These are phyloP conservation scores for Proterorhinus semilunaris DNA, from an alignment of 2,113 vertebrate genomes.

Conservation along the genomic window DNA sequence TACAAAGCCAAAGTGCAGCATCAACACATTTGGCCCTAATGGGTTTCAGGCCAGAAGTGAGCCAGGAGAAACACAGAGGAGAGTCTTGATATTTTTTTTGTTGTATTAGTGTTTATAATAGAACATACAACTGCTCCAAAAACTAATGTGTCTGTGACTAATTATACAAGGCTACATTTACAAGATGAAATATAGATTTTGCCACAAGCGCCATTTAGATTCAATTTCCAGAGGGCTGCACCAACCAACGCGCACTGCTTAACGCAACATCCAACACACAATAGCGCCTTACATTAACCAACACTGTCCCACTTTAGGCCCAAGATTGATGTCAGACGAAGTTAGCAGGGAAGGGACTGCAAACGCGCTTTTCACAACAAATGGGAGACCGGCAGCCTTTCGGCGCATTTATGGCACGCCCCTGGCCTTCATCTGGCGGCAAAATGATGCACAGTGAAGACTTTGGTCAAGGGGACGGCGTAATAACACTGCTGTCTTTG, in stretches of 20 bases:
- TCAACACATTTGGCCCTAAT: constrained; percentile 7
- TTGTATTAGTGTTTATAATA: background rate
- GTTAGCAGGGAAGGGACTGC: background rate
- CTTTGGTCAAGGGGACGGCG: background rate
- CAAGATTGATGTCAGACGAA: background rate
- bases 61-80: background rate
- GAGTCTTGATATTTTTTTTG: background rate
- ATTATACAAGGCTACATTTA: background rate
- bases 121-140: background rate
- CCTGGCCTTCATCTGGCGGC: background rate
- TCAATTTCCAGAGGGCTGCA: background rate
- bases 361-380: background rate
- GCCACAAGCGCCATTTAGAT: background rate
- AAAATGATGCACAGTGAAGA: background rate
- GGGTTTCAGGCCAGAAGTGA: constrained; percentile 3
- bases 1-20: constrained; percentile 3
- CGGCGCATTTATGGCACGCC: background rate
- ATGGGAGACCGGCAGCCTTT: background rate
- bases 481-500: background rate
- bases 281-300: background rate
- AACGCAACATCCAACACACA: too few relatives aligned
- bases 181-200: background rate
- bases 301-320: background rate
- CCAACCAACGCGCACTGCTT: background rate
- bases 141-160: background rate